Conservation (phyloP, 2,797 vertebrate genomes). For the Pampus argenteus region DNA sequence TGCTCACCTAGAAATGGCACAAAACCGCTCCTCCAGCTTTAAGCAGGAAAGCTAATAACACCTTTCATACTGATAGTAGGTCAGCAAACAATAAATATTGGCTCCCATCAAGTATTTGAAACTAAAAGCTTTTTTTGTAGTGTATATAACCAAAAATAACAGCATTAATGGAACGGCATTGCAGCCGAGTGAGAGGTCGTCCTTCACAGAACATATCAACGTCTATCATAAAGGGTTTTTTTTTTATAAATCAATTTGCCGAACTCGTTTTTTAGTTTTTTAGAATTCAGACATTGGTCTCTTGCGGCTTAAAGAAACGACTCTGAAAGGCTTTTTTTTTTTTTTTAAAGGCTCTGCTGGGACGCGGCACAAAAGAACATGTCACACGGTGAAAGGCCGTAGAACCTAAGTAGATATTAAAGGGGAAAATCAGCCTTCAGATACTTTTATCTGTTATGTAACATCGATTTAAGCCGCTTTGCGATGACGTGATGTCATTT, state of each 20-base stretch:
- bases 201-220: not conserved
- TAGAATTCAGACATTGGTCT: not conserved
- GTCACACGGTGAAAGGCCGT: not conserved
- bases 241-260: too few relatives aligned
- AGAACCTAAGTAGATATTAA: not conserved
- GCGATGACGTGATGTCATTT: slow-evolving; percentile 1
- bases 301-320: not conserved
- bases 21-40: too few relatives aligned
- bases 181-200: too few relatives aligned
- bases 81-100: slow-evolving; percentile 1
- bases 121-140: not conserved
- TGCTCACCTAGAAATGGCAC: too few relatives aligned
- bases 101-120: not conserved
- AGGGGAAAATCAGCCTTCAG: not conserved
- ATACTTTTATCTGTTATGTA: not conserved
- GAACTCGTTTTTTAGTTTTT: too few relatives aligned
- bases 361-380: not conserved
- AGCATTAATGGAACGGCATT: not conserved
- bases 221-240: too few relatives aligned
- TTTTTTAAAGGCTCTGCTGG: not conserved
- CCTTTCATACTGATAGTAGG: not conserved
- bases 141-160: not conserved
- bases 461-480: not conserved
- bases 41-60: not conserved
- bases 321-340: not conserved